These are phyloP conservation scores for Stichopus chloronotus DNA, from an alignment of 35 echinoderm and acorn worm genomes.

Conservation along the genomic window DNA sequence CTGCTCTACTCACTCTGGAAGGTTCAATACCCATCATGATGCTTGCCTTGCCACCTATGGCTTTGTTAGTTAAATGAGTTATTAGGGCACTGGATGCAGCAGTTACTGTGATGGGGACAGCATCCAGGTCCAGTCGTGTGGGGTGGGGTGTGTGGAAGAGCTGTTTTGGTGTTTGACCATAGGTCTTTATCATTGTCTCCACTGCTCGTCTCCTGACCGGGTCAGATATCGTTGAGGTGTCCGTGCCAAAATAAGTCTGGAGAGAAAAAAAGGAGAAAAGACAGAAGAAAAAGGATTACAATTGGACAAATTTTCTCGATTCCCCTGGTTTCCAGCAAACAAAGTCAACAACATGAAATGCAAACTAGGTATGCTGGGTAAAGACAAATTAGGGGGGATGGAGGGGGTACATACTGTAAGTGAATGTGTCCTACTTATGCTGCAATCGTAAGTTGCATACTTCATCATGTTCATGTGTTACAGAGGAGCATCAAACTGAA, in stretches of 20 bases:
- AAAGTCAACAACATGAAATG: too few species aligned
- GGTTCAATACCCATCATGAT: conserved; percentile 38
- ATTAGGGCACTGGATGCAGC: conserved; percentile 49
- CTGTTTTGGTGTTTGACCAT: conserved; percentile 97
- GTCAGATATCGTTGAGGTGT: conserved; percentile 76
- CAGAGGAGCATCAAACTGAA: too few species aligned
- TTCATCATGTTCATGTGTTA: too few species aligned
- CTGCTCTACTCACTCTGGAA: too few species aligned
- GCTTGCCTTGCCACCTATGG: neutral
- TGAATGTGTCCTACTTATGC: too few species aligned
- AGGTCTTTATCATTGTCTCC: conserved; percentile 99
- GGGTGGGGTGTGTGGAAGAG: conserved; percentile 83
- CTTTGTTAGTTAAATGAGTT: conserved; percentile 52
- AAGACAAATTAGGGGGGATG: too few species aligned
- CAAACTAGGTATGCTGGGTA: too few species aligned
- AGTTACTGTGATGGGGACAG: conserved; percentile 24
- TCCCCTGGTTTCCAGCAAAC: too few species aligned
- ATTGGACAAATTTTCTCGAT: too few species aligned
- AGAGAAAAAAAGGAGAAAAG: neutral
- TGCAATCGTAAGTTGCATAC: too few species aligned
- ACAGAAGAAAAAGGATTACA: neutral
- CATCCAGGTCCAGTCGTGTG: conserved; percentile 44
- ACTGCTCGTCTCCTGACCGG: conserved; percentile 77
- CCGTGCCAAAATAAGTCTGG: conserved; percentile 97
- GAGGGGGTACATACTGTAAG: neutral